phyloP scores from a whole-genome alignment of 2,888 invertebrate genomes.

The Furcula furcula region DNA sequence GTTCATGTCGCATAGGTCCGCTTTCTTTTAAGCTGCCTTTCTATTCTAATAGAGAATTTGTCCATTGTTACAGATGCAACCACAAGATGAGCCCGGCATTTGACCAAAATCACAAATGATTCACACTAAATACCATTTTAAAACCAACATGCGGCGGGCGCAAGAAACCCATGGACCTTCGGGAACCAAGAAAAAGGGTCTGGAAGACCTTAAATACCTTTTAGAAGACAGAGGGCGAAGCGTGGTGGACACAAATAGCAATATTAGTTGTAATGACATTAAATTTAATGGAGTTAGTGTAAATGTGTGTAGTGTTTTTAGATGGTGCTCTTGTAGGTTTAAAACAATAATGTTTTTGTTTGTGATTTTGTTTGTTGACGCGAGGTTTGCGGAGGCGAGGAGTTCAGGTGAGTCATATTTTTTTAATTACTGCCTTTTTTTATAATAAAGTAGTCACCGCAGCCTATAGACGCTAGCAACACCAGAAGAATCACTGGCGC shows the following conservation, averaged over 20 bases:
- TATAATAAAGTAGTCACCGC: no score
- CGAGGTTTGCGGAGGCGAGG: conserved; percentile 58
- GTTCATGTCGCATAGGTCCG: no score
- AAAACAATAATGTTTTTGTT: conserved; percentile 66
- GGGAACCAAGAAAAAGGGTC: conserved; percentile 53
- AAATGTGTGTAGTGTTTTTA: conserved; percentile 48
- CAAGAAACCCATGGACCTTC: conserved; percentile 45
- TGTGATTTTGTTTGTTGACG: conserved; percentile 57
- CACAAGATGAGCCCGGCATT: conserved; percentile 62
- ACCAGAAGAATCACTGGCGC: no score
- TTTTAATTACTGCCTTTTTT: conserved; percentile 3
- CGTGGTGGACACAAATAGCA: conserved; percentile 46
- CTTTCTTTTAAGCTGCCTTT: no score
- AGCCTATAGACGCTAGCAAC: no score
- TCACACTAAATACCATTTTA: conserved; percentile 23
- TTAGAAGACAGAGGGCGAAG: conserved; percentile 73
- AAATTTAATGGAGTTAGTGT: conserved; percentile 46
- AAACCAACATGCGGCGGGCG: conserved; percentile 48
- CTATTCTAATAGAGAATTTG: no score
- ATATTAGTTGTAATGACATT: conserved; percentile 56
- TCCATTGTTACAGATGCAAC: conserved; percentile 70
- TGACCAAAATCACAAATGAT: conserved; percentile 49
- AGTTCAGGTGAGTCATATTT: conserved; percentile 65
- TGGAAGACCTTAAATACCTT: conserved; percentile 69
- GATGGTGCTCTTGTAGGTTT: conserved; percentile 67